A percentile compares a stretch with the other conserved stretches of the same genome.
phyloP scores from a whole-genome alignment of 2,888 invertebrate genomes.

The Sepiola atlantica region DNA sequence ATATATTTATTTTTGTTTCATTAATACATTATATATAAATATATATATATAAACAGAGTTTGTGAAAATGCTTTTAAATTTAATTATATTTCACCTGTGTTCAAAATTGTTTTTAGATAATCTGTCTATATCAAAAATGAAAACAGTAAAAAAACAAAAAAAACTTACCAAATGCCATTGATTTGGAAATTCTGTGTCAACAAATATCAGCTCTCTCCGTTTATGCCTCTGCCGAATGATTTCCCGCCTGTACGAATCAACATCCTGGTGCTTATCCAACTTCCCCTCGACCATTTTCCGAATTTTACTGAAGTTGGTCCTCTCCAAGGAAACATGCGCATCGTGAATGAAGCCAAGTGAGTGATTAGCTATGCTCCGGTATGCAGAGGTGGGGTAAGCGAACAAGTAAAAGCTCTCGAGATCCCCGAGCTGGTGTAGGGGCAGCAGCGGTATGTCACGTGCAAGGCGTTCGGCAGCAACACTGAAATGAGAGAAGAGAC shows the following conservation, averaged over 20 bases:
- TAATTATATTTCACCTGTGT: background rate
- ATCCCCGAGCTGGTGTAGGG: constrained; percentile 58
- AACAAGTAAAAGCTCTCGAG: constrained; percentile 55
- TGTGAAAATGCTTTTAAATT: background rate
- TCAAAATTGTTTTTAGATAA: background rate
- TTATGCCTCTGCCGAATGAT: constrained; percentile 59
- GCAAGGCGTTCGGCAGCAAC: constrained; percentile 52
- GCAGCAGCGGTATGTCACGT: constrained; percentile 54
- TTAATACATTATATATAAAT: too few relatives aligned
- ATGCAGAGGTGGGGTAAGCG: constrained; percentile 49
- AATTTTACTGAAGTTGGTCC: background rate
- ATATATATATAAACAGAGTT: too few relatives aligned
- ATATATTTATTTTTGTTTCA: too few relatives aligned
- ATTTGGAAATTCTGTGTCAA: constrained; percentile 65
- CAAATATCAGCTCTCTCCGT: constrained; percentile 58
- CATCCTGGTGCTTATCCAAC: constrained; percentile 57
- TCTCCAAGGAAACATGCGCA: constrained; percentile 47
- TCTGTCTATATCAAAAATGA: background rate
- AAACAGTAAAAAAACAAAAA: too few relatives aligned
- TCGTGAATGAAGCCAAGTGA: constrained; percentile 16
- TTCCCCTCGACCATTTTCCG: constrained; percentile 52
- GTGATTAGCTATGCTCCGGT: constrained; percentile 40
- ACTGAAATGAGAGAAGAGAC: background rate
- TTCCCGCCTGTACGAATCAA: constrained; percentile 66
- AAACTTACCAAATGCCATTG: constrained; percentile 74